Base-by-base conservation (phyloP, 2,888 invertebrate genomes). In the Lasiommata megera region DNA sequence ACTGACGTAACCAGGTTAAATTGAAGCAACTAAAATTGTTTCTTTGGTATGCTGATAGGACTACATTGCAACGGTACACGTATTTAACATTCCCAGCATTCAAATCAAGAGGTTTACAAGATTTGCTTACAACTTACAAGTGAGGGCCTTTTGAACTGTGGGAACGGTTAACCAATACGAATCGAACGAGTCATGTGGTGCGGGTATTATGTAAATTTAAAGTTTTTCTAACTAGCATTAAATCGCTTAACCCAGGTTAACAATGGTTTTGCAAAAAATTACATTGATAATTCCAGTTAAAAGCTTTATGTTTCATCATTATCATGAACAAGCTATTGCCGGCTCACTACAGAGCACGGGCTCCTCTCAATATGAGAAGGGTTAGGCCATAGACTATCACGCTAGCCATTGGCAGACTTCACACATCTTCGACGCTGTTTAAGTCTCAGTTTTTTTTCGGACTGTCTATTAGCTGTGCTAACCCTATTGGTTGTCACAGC, bases 101-200 rank as follows among this genome's bases (percentile, higher is more conserved):
- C 51, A 16, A 54, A 54, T 18, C 54, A 28, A 47, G 40, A 54
- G 46, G 18, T 38, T 54, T 47, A 54, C 47, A 47, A 47, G 54
- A 38, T 47, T 47, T 40, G 54, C 38, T 54, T 47, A 47, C 54
- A 47, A 40, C 23, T 38, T 40, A 47, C 54, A 47, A 47, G 17
- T 37, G 48, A 40, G 38, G 51, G 51, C 28, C 38, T 23, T 51
- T 51, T 51, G 38, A 40, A 40, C 51, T 40, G 51, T 51, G 28
- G 50, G 16, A 38, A 38, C 29, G 51, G 11, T 11, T 38, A 40
- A 23, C 18, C 11, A 6, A 11, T 46, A 31, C 46, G 31, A 16
- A 46, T 31, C 14, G 29, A 14, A 14, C 29, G 14, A 12, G 14
- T 31, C 7, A 34, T 11, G 34, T 34, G 3, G 9, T 34, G 11